Base-by-base conservation (phyloP, 2,797 vertebrate genomes). In the Myotis pilosus region DNA sequence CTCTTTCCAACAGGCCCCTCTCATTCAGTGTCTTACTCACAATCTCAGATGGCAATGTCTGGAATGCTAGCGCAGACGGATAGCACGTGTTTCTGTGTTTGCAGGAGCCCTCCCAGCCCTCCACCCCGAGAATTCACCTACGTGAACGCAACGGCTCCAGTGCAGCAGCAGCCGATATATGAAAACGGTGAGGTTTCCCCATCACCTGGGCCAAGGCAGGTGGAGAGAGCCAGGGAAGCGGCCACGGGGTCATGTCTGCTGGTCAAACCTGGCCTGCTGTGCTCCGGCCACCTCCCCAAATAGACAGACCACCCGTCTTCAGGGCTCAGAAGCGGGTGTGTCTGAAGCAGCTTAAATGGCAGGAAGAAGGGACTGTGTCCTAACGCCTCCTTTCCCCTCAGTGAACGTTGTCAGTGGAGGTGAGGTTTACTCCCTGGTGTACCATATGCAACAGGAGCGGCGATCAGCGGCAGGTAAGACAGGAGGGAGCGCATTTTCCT, bases 361-460 rank as follows among this genome's bases (percentile, higher is more conserved):
- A 55, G 28, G 30, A 69, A 66, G 85, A 60, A 66, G 44, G 5
- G 22, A 12, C 41, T 62, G 13, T 47, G 28, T 11, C 11, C 4
- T 2, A 2, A 30, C 2, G 10, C n/a, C 11, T 30, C 10, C 69
- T 53, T 84, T 47, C 28, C 69, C 78, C 60, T 47, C 91, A 97
- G 97, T 86, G 80, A 92, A 91, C 4, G 15, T 47, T 23, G 60
- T 33, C 15, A 25, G 60, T 0, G 75, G 75, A 3, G 41, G 92
- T 6, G 86, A 91, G 7, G 19, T 96, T n/a, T 97, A 97, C 28
- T 97, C 96, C 0, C 55, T 96, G 83, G 97, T 94, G 20, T 94
- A 94, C 49, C 53, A 38, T 0, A 49, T 11, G 23, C 96, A 96
- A 23, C 96, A 89, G 86, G 91, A 81, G 8, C 5, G 0, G 49